Base-by-base conservation (phyloP, 2,797 vertebrate genomes). In the Florisuga fusca region DNA sequence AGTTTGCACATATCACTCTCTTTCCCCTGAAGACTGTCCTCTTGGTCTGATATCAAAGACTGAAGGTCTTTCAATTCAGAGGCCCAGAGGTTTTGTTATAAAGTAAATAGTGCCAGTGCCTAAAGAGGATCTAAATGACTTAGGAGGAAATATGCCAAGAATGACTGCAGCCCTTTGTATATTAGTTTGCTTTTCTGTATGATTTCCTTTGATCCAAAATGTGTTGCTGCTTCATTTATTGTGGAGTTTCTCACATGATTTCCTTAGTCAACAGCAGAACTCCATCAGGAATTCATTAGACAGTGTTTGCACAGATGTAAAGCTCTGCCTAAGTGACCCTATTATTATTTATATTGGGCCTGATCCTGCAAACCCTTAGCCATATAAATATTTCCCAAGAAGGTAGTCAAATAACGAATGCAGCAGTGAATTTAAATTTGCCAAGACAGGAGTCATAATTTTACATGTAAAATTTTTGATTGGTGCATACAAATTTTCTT, bases 281-380 rank as follows among this genome's bases (percentile, higher is more conserved):
- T 90, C 91, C 87, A 84, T 90, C 73, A 97, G 89, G 82, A 97
- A 95, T 97, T 97, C 87, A 96, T 96, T 91, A 96, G 79, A 50
- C 26, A 50, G 33, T 96, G 73, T 96, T 97, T 95, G 87, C 73
- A 93, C 94, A 96, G 94, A 94, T 94, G 95, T 94, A 95, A 96
- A 95, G 33, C 85, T 86, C 79, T 76, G 59, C 71, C 79, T 93
- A 92, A 94, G 76, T 73, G 92, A 95, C 94, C 69, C 73, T 63
- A 90, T 95, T 93, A 85, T 94, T 93, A 95, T 96, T 96, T 94
- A 88, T 93, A 76, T 88, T 89, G 73, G 76, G 66, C 45, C 83
- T 82, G 69, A 92, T 95, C 73, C 93, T 93, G 69, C 29, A 87
- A 93, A 86, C 36, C 69, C 31, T 33, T 73, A 81, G 51, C 58